Evolutionary conservation across 2,888 invertebrate species (phyloP).

Genomic region (Lasiommata megera): DNA sequence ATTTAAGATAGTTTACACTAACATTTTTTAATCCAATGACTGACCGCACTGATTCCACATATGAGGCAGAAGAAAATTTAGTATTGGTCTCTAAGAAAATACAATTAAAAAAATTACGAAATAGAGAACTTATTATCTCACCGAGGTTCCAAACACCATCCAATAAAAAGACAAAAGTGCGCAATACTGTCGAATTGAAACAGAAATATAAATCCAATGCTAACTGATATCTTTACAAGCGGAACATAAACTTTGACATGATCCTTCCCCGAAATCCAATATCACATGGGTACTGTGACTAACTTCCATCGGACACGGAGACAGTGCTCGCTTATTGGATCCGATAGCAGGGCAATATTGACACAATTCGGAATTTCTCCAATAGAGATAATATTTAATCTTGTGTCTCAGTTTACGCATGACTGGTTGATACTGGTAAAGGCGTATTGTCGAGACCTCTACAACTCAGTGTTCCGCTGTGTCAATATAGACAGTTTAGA

Average conservation of each 20-base stretch:
- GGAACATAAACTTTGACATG: not conserved
- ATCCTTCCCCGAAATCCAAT: slow-evolving; percentile 15
- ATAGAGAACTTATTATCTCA: no score
- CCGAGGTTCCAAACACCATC: no score
- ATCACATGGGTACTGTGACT: slow-evolving; percentile 11
- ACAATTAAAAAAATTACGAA: no score
- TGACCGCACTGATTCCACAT: no score
- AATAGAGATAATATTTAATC: slow-evolving; percentile 24
- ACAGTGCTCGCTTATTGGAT: slow-evolving; percentile 26
- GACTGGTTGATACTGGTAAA: slow-evolving; percentile 13
- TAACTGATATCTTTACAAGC: not conserved
- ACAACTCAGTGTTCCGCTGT: no score
- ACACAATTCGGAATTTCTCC: slow-evolving; percentile 26
- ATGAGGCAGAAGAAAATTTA: no score
- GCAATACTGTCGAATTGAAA: no score
- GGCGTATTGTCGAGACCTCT: slow-evolving; percentile 1
- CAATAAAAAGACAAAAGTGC: no score
- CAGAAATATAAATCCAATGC: not conserved
- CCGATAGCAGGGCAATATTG: slow-evolving; percentile 24
- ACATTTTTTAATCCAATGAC: no score
- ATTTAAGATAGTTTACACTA: no score
- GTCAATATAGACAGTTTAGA: no score
- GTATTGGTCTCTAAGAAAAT: no score
- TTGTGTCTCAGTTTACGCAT: slow-evolving; percentile 31
- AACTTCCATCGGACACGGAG: slow-evolving; percentile 19